A percentile compares a stretch with the other conserved stretches of the same genome.
Conservation (phyloP, 1,140 invertebrate genomes). For the Chionoecetes opilio region DNA sequence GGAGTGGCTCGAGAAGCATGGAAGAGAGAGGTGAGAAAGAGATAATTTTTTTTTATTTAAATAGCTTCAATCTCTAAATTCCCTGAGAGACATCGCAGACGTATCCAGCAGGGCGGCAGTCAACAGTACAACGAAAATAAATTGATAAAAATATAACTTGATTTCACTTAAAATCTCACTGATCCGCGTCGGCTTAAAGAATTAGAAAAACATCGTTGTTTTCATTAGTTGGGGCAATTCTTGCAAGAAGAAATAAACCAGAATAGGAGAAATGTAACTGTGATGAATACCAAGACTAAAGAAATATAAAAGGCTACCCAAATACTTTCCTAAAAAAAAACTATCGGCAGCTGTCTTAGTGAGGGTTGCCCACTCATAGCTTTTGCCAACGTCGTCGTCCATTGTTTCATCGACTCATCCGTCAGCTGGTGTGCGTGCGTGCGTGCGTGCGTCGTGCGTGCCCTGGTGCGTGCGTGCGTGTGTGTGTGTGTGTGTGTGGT, state of each 20-base stretch:
- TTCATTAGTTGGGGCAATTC: too few species aligned
- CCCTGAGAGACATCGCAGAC: neutral
- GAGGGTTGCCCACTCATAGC: constrained; percentile 4
- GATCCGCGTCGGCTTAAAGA: neutral
- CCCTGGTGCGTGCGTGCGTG: neutral
- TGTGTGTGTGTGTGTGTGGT: constrained; percentile 27
- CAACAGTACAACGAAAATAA: neutral
- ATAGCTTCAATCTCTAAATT: neutral
- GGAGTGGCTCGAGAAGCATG: neutral
- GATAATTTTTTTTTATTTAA: too few species aligned
- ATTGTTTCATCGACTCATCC: constrained; percentile 28
- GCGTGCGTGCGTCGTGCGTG: neutral
- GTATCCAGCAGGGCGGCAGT: neutral
- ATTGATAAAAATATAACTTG: neutral
- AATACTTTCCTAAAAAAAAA: too few species aligned
- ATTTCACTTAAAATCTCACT: neutral
- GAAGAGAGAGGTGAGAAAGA: too few species aligned
- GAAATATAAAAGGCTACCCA: too few species aligned
- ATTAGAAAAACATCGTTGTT: too few species aligned
- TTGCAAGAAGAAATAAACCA: too few species aligned
- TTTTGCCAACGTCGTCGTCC: constrained; percentile 1
- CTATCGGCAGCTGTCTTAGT: neutral
- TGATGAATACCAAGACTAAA: neutral
- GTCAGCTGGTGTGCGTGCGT: neutral
- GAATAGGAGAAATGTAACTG: neutral